Evolutionary conservation across 2,888 invertebrate genomes (phyloP), one percentile per base, ranked within the genome.

Genomic region (Monochamus alternatus): DNA sequence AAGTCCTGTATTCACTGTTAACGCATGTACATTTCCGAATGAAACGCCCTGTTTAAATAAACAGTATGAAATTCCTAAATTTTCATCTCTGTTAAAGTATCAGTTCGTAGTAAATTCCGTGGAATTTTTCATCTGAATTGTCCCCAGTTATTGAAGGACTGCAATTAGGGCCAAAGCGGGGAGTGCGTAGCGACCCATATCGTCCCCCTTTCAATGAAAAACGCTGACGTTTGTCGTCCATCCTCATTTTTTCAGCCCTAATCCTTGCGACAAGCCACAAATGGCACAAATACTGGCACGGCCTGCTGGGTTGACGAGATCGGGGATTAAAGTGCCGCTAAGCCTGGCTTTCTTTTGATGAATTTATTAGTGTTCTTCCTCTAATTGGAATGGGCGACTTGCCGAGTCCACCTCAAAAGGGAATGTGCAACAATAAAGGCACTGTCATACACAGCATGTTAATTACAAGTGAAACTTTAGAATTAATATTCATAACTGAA

Each of bases 371-470:
- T 62, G 43, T 14, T 62, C 32, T 43, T 31, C 12, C 47, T 8
- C 62, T 43, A 62, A 43, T 60, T 31, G 22, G 62, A 62, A 62
- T 62, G 62, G 43, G 43, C 38, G 38, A 32, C 38, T n/a, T 32
- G n/a, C 60, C 32, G 60, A 60, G 38, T 38, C 38, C 38, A 38
- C 5, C 38, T 38, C 38, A 38, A 38, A 38, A 38, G 5, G 3
- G 38, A 5, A 38, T 5, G 38, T 5, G 38, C 5, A 38, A 38
- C 38, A n/a, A n/a, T n/a, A 38, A 38, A 38, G 38, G 38, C 38
- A 38, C 38, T 38, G 38, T 4, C 38, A 38, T 4, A 38, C 38
- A 38, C 5, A 38, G 38, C 38, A 38, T 38, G 38, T 38, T 38
- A 38, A 38, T 38, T 38, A 38, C 5, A 38, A 5, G 3, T 38